Evolutionary conservation across 2,888 invertebrate species (phyloP).

Genomic region (Chamaedrilus cognettii): DNA sequence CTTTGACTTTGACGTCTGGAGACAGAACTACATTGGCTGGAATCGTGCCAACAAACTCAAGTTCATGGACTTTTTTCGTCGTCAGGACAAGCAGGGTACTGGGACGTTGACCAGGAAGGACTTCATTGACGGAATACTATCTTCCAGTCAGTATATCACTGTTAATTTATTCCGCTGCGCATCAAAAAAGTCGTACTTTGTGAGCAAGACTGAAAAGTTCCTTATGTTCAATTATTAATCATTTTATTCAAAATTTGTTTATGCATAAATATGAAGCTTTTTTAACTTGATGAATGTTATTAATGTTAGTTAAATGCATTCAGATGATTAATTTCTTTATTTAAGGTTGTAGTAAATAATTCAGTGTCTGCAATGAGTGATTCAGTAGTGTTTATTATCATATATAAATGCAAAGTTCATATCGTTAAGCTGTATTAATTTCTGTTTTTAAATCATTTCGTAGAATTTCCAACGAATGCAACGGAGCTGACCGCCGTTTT

Average conservation of each 20-base stretch:
- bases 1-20: constrained; percentile 60
- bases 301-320: too few relatives aligned
- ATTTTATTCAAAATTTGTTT: neutral
- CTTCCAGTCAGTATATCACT: constrained; percentile 49
- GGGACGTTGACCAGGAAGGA: constrained; percentile 54
- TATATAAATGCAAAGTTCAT: neutral
- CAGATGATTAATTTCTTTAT: too few relatives aligned
- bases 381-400: neutral
- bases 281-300: too few relatives aligned
- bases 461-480: constrained; percentile 57
- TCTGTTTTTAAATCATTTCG: constrained; percentile 24
- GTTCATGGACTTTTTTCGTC: constrained; percentile 59
- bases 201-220: too few relatives aligned
- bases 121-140: constrained; percentile 58
- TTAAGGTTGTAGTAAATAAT: neutral
- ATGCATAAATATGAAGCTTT: too few relatives aligned
- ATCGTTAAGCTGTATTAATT: neutral
- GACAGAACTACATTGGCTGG: constrained; percentile 56
- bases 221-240: too few relatives aligned
- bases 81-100: constrained; percentile 45
- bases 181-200: too few relatives aligned
- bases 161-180: too few relatives aligned
- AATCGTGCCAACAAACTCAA: constrained; percentile 58
- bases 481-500: constrained; percentile 59
- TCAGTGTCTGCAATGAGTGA: neutral